A percentile compares a stretch with the other conserved stretches of the same genome.
Conservation (phyloP, 2,888 invertebrate genomes). For the Pyrrhosoma nymphula region DNA sequence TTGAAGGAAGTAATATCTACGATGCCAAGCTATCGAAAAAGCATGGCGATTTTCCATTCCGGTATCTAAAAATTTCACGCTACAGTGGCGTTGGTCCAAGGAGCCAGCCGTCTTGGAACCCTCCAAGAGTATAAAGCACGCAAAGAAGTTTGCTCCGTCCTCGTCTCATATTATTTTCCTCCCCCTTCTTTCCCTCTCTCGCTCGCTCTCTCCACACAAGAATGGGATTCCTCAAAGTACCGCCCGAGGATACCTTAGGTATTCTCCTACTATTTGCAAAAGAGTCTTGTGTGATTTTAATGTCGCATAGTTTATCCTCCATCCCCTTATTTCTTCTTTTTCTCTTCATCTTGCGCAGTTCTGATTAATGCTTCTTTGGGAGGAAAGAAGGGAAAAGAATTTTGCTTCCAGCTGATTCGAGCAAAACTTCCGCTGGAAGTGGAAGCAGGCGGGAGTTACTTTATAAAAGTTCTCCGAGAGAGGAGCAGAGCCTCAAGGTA, state of each 20-base stretch:
- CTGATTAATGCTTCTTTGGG: background rate
- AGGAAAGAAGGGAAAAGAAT: background rate
- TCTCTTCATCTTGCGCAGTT: background rate
- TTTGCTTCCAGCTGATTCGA: background rate
- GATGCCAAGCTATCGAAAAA: no score
- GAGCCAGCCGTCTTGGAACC: background rate
- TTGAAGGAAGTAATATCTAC: no score
- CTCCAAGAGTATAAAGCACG: background rate
- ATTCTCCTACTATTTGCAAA: background rate
- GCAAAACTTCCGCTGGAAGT: background rate
- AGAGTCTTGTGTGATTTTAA: slow-evolving; percentile 29
- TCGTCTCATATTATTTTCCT: background rate
- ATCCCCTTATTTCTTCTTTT: background rate
- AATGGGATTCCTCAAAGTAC: background rate
- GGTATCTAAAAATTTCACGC: background rate
- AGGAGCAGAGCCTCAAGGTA: background rate
- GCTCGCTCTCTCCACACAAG: no score
- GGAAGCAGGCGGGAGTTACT: background rate
- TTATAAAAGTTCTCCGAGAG: background rate
- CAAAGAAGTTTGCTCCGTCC: background rate
- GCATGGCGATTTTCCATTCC: background rate
- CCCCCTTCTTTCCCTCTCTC: background rate
- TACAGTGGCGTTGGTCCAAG: background rate
- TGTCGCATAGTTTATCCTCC: background rate
- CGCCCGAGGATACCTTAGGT: background rate